Percentiles rank a stretch among this genome's conserved stretches.
phyloP scores from a whole-genome alignment of 2,888 invertebrate species.

The Emmelina monodactyla region DNA sequence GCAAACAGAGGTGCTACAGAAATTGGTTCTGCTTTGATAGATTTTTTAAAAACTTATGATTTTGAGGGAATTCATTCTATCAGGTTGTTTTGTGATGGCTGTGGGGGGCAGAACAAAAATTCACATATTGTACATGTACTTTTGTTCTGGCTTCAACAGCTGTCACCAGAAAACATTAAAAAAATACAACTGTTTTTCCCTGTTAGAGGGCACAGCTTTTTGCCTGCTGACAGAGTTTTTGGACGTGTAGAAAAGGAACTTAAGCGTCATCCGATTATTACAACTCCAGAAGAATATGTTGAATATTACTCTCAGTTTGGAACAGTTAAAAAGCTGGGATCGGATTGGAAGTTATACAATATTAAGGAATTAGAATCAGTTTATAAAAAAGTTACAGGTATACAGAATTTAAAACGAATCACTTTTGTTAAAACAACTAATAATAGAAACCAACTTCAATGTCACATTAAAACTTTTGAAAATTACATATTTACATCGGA shows the following conservation, averaged over 20 bases:
- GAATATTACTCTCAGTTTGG: conserved; percentile 1
- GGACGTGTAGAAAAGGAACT: conserved; percentile 1
- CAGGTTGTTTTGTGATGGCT: conserved; percentile 9
- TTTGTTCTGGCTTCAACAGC: not conserved
- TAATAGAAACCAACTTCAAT: not conserved
- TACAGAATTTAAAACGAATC: conserved; percentile 2
- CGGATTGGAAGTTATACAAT: conserved; percentile 1
- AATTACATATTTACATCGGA: conserved; percentile 1
- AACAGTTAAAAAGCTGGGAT: not conserved
- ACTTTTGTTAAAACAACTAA: conserved; percentile 1
- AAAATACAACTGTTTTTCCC: not conserved
- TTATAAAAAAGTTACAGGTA: not conserved
- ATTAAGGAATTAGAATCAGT: conserved; percentile 1
- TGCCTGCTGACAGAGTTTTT: conserved; percentile 1
- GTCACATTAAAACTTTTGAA: conserved; percentile 1
- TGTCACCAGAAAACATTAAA: not conserved
- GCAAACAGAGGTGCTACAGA: conserved; percentile 8
- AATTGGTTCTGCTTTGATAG: conserved; percentile 9
- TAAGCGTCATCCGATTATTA: conserved; percentile 1
- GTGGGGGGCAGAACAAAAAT: conserved; percentile 12
- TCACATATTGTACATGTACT: not conserved
- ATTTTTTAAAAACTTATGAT: conserved; percentile 6
- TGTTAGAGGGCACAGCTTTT: conserved; percentile 1
- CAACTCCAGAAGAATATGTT: not conserved
- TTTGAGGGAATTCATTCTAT: conserved; percentile 5